Base-by-base conservation (phyloP, 2,888 invertebrate species). In the Drosophila neutralis region DNA sequence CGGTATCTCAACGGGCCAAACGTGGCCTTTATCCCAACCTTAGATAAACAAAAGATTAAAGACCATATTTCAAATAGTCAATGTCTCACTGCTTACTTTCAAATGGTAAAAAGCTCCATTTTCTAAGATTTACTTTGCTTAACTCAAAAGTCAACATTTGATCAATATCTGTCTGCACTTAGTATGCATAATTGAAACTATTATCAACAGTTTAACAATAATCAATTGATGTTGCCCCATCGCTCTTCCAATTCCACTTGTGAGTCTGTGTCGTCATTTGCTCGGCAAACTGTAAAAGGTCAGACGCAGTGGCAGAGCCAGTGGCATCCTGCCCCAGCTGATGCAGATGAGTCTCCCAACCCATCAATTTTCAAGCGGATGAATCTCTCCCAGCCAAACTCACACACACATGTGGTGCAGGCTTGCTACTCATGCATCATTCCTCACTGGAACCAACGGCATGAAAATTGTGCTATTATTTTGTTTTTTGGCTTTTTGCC, bases 401-500 rank as follows among this genome's bases (percentile, higher is more conserved):
- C 0, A 40, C 10, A 53, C 6, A 49, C 8, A 38, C 29, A 54
- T 10, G 4, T 35, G 6, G 2, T 13, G 21, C 24, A 24, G 13
- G 29, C 15, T 15, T 40, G 15, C 21, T 40, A 52, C 35, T 29
- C 29, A 27, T 24, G 15, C 29, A 29, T 33, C 51, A 48, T 57
- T 24, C 38, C 45, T 52, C 21, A 51, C 27, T 61, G 40, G 48
- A 63, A 59, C 60, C 31, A 42, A 68, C 42, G 51, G 53, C 69
- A 74, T 77, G 69, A 63, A 75, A 76, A 80, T 68, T 61, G 27
- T 51, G 42, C 35, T 51, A 3, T 31, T 31, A 10, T 51, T 66
- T 45, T 33, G 0, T 33, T 33, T 57, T 66, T 45, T 77, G 72
- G 78, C 69, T 66, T 54, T 53, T 35, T 62, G 84, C 82, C 79